Percentiles rank a stretch among this genome's conserved stretches.
phyloP scores from a whole-genome alignment of 2,888 invertebrate species.

The Hydrotaea cyrtoneurina region DNA sequence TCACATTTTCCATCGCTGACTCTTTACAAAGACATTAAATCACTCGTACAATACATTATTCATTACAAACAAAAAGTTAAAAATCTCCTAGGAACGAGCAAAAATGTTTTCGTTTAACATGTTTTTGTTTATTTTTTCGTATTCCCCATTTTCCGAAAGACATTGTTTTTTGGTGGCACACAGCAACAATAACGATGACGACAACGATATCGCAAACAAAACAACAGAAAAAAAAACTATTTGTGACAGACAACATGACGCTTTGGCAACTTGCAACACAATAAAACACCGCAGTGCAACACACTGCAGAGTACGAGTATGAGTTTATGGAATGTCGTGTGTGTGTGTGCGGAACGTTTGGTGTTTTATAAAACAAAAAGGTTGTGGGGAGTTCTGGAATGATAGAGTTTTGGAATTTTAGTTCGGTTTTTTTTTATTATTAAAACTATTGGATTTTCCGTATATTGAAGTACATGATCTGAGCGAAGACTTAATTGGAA shows the following conservation, averaged over 20 bases:
- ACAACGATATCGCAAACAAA: background rate
- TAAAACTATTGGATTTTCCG: too few species aligned
- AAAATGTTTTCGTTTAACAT: background rate
- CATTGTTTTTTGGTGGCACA: constrained; percentile 2
- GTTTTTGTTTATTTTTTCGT: constrained; percentile 20
- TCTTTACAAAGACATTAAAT: constrained; percentile 58
- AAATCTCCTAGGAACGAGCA: background rate
- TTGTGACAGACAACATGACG: constrained; percentile 56
- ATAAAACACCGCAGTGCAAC: constrained; percentile 13
- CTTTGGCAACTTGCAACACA: constrained; percentile 36
- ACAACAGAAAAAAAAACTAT: too few species aligned
- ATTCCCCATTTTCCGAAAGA: background rate
- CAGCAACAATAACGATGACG: background rate
- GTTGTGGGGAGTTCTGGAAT: background rate
- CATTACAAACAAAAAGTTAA: constrained; percentile 31
- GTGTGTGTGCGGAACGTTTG: background rate
- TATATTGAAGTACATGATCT: too few species aligned
- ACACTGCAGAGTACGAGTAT: background rate
- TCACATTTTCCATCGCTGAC: background rate
- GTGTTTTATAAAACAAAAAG: background rate
- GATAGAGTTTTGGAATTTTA: background rate
- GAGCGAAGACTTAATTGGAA: too few species aligned
- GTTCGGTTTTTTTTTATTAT: too few species aligned
- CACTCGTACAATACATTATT: constrained; percentile 46
- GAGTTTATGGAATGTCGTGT: background rate